A percentile compares a stretch with the other conserved stretches of the same genome.
phyloP scores from a whole-genome alignment of 2,888 invertebrate species.

The Elegia similella region DNA sequence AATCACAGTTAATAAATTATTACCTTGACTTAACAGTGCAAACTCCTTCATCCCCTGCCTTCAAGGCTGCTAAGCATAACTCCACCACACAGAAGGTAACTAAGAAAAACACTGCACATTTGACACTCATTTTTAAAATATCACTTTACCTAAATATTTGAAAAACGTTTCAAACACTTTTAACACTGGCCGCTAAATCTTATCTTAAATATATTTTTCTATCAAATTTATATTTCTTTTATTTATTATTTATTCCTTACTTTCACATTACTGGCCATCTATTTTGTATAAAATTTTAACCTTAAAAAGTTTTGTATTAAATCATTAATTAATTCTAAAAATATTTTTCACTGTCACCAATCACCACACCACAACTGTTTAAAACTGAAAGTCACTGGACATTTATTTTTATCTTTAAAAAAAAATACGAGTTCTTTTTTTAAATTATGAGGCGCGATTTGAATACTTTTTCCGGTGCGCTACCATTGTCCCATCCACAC shows the following conservation, averaged over 20 bases:
- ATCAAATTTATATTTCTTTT: no score
- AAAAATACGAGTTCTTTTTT: background rate
- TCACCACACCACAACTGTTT: background rate
- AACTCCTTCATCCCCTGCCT: constrained; percentile 12
- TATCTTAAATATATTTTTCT: no score
- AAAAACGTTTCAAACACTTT: background rate
- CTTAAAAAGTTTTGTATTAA: no score
- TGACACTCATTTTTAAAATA: background rate
- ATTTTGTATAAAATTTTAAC: no score
- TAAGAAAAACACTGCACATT: constrained; percentile 10
- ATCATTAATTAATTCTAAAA: no score
- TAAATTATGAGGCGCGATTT: background rate
- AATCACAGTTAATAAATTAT: background rate
- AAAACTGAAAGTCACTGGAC: background rate
- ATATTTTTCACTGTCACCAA: background rate
- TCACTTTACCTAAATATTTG: background rate
- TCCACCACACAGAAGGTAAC: constrained; percentile 30
- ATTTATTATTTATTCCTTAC: no score
- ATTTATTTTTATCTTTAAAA: background rate
- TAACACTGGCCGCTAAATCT: background rate
- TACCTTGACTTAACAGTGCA: constrained; percentile 13
- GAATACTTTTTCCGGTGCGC: constrained; percentile 27
- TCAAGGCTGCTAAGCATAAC: constrained; percentile 22
- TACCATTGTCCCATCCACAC: constrained; percentile 34
- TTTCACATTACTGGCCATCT: no score